Percentiles rank a stretch among this genome's conserved stretches.
Conservation (phyloP, 2,888 invertebrate species). For the Tipula helvola region DNA sequence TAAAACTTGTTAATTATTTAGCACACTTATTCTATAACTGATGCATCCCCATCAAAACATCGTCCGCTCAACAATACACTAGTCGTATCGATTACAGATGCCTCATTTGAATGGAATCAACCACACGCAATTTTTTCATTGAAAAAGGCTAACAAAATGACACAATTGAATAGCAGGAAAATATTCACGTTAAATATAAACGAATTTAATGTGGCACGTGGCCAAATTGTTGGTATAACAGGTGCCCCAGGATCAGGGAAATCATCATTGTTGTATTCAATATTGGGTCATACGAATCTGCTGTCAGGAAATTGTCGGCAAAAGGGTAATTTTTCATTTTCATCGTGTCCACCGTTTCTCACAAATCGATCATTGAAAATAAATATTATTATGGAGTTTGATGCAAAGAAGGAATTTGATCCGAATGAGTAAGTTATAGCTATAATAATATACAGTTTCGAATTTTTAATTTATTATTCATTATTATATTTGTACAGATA, state of each 20-base stretch:
- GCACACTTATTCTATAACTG: conserved; percentile 4
- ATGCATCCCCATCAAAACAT: conserved; percentile 12
- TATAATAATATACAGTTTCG: neutral
- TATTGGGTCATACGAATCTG: conserved; percentile 14
- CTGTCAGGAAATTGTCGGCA: conserved; percentile 12
- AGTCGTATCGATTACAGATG: conserved; percentile 8
- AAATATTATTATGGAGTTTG: conserved; percentile 14
- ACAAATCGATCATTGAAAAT: conserved; percentile 12
- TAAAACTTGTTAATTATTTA: neutral
- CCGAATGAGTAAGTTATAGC: neutral
- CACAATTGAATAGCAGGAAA: neutral
- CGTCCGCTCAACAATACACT: conserved; percentile 13
- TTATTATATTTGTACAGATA: neutral
- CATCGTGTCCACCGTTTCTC: conserved; percentile 12
- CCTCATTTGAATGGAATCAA: conserved; percentile 10
- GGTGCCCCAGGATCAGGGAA: conserved; percentile 12
- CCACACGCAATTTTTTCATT: neutral
- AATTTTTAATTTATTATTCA: neutral
- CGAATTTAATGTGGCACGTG: conserved; percentile 12
- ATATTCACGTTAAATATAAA: neutral
- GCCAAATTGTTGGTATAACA: conserved; percentile 12
- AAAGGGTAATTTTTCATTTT: conserved; percentile 14
- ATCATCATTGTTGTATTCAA: conserved; percentile 14
- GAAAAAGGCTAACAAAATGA: conserved; percentile 9
- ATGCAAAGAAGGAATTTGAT: conserved; percentile 8